Conservation (phyloP, 2,797 vertebrate genomes). For the Gymnodraco acuticeps region DNA sequence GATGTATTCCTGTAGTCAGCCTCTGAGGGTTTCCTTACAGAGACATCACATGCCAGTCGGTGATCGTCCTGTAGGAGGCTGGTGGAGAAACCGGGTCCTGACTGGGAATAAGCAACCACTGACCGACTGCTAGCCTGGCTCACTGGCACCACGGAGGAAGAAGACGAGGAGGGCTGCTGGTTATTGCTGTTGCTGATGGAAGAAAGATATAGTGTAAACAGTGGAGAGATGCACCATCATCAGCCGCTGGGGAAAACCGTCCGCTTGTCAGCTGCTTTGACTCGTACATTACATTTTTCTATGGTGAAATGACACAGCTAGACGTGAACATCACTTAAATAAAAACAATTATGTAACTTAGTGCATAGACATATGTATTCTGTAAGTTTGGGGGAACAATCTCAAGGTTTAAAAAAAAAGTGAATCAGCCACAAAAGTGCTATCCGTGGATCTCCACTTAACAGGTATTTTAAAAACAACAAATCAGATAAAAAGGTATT, state of each 20-base stretch:
- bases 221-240: no score
- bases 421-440: no score
- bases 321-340: no score
- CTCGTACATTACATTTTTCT: no score
- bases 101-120: slow-evolving; percentile 47
- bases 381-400: no score
- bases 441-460: no score
- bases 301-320: no score
- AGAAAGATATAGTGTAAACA: slow-evolving; percentile 3
- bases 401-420: neutral
- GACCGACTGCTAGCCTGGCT: slow-evolving; percentile 54
- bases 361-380: no score
- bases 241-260: no score
- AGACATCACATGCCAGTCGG: slow-evolving; percentile 16
- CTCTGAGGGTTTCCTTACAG: slow-evolving; percentile 37
- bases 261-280: no score
- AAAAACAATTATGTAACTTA: no score
- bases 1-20: slow-evolving; percentile 30
- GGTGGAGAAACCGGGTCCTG: slow-evolving; percentile 49
- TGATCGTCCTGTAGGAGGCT: slow-evolving; percentile 42
- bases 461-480: slow-evolving; percentile 2
- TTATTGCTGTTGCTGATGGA: slow-evolving; percentile 54
- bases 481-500: neutral
- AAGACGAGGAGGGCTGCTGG: slow-evolving; percentile 79
- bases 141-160: slow-evolving; percentile 70